Conservation (phyloP, 2,113 vertebrate species). For the Apteryx mantelli region DNA sequence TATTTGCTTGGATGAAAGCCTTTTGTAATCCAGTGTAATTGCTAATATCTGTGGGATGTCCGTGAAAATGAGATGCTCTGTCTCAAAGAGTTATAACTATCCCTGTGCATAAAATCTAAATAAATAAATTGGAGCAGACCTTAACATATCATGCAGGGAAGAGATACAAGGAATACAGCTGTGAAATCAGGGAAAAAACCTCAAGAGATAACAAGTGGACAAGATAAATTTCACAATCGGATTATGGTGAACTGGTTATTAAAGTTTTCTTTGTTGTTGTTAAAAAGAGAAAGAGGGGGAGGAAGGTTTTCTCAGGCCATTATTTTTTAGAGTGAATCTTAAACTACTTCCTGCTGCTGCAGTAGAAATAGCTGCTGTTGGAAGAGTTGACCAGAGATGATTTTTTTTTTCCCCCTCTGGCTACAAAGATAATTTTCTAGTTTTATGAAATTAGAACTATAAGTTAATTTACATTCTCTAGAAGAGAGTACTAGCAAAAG, state of each 20-base stretch:
- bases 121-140: constrained; percentile 67
- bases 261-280: neutral
- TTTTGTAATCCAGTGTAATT: constrained; percentile 76
- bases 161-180: constrained; percentile 38
- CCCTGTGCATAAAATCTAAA: constrained; percentile 75
- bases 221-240: constrained; percentile 40
- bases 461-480: neutral
- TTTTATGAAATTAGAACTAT: neutral
- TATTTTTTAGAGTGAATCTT: neutral
- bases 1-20: constrained; percentile 78
- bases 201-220: constrained; percentile 53
- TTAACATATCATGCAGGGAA: constrained; percentile 52
- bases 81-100: constrained; percentile 76
- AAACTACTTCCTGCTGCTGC: neutral
- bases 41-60: constrained; percentile 75
- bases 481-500: neutral
- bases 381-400: neutral
- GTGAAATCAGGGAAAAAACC: constrained; percentile 60
- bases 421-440: neutral
- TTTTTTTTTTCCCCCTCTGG: neutral
- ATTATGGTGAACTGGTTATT: neutral
- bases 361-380: neutral
- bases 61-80: constrained; percentile 76
- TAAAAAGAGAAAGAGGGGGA: neutral
- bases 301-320: neutral